These are phyloP conservation scores for Brachynemurus nebulosus DNA, from an alignment of 2,888 invertebrate species.

Conservation along the genomic window DNA sequence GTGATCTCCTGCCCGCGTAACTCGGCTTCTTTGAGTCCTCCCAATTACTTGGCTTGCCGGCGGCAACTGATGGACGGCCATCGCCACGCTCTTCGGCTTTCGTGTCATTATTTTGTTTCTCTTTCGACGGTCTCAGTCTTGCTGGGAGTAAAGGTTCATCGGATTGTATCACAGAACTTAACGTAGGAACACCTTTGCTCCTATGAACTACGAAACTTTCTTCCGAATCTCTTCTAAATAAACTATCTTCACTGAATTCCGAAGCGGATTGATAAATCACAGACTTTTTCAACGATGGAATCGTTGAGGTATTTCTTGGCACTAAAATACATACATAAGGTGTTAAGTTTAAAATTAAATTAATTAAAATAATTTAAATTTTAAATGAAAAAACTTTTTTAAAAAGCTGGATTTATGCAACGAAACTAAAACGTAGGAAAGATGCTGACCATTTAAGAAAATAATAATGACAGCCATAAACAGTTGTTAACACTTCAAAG, in stretches of 20 bases:
- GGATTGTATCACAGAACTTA: conserved; percentile 45
- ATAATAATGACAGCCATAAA: too few species aligned
- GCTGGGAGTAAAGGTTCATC: conserved; percentile 44
- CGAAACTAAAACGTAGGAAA: too few species aligned
- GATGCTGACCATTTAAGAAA: too few species aligned
- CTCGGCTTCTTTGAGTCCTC: conserved; percentile 54
- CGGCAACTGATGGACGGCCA: conserved; percentile 38
- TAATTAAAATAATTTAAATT: too few species aligned
- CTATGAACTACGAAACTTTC: conserved; percentile 74
- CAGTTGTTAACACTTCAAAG: too few species aligned
- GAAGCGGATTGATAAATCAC: conserved; percentile 28
- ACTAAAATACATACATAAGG: conserved; percentile 26
- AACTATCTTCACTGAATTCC: conserved; percentile 32
- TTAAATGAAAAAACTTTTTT: too few species aligned
- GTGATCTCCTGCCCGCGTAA: conserved; percentile 71
- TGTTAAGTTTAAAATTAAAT: conserved; percentile 7
- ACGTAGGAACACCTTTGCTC: conserved; percentile 62
- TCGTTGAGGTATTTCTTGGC: conserved; percentile 36
- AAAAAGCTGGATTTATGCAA: too few species aligned
- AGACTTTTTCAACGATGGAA: conserved; percentile 28
- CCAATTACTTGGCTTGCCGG: conserved; percentile 79
- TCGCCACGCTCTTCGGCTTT: conserved; percentile 54
- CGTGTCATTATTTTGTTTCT: conserved; percentile 45
- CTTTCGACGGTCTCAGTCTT: conserved; percentile 43
- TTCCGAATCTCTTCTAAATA: conserved; percentile 29